Conservation (phyloP, 1,140 invertebrate species). For the Heliothis virescens region DNA sequence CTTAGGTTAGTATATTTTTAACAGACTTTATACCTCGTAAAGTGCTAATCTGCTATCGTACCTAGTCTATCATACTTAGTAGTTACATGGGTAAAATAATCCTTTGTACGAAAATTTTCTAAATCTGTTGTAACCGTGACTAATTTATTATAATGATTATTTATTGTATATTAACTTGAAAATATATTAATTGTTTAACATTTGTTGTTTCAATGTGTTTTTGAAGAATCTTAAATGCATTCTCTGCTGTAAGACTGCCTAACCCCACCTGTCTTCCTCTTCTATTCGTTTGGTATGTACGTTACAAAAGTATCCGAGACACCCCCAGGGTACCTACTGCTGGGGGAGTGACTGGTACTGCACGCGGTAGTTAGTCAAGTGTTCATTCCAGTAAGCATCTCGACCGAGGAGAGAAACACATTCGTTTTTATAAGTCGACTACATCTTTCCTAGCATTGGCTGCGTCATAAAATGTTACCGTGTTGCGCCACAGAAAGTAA, state of each 20-base stretch:
- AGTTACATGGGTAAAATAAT: not conserved
- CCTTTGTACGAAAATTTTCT: conserved; percentile 45
- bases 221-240: too few species aligned
- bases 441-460: too few species aligned
- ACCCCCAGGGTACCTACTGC: too few species aligned
- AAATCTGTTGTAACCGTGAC: conserved; percentile 31
- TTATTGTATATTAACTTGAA: conserved; percentile 1
- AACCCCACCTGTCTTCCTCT: not conserved
- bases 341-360: too few species aligned
- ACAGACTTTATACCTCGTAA: conserved; percentile 29
- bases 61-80: conserved; percentile 29
- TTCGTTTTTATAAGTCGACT: too few species aligned
- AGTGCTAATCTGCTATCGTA: conserved; percentile 21
- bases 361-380: too few species aligned
- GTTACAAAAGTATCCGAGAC: too few species aligned
- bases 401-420: too few species aligned
- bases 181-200: conserved; percentile 22
- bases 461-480: too few species aligned
- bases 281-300: too few species aligned
- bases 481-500: not conserved
- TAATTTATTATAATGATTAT: conserved; percentile 22
- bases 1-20: not conserved
- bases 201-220: not conserved
- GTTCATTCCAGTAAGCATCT: too few species aligned
- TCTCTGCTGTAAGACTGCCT: too few species aligned